phyloP scores from a whole-genome alignment of 2,113 vertebrate species.

The Nothoprocta pentlandii region DNA sequence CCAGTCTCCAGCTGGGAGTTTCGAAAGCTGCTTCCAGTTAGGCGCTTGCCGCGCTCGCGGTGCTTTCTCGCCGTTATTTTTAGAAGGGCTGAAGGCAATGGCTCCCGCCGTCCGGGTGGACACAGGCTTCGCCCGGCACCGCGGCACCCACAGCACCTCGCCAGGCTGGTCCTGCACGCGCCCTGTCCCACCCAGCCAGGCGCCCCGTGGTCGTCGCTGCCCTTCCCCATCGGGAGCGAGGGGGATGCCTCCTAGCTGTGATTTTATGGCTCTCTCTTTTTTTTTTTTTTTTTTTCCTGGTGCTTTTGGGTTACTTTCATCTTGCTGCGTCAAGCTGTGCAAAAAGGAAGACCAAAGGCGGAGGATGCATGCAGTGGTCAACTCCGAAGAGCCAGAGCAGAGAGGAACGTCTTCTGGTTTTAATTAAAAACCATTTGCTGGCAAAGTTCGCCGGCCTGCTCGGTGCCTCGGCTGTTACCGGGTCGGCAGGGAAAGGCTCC shows the following conservation, averaged over 20 bases:
- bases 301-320: constrained; percentile 42
- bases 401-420: constrained; percentile 21
- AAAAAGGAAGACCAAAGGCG: constrained; percentile 24
- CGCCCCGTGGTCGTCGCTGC: no score
- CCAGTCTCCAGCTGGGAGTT: constrained; percentile 45
- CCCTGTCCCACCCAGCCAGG: no score
- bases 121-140: no score
- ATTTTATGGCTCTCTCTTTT: background rate
- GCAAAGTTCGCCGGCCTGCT: background rate
- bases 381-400: constrained; percentile 16
- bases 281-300: background rate
- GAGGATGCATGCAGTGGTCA: constrained; percentile 67
- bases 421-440: constrained; percentile 63
- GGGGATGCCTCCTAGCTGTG: accelerated
- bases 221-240: background rate
- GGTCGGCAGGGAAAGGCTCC: background rate
- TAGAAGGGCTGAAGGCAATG: constrained; percentile 11
- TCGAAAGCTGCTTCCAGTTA: constrained; percentile 70
- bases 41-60: background rate
- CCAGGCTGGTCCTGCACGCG: no score
- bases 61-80: constrained; percentile 36
- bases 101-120: background rate
- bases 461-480: background rate
- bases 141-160: background rate
- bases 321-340: constrained; percentile 7